phyloP scores from a whole-genome alignment of 2,113 vertebrate species.

The Serilophus lunatus region DNA sequence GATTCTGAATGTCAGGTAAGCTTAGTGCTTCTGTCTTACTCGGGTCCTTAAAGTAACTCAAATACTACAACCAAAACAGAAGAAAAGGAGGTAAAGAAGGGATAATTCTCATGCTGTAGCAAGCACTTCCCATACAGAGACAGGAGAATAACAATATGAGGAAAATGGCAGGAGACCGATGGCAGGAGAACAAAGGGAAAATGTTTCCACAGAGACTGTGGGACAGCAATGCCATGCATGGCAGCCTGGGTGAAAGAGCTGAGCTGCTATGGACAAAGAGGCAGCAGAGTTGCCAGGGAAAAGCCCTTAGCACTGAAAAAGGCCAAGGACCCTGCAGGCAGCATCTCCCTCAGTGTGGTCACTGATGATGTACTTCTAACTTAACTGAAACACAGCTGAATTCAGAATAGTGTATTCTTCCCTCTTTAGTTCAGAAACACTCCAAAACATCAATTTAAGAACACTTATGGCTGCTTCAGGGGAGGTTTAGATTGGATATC shows the following conservation, averaged over 20 bases:
- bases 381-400: not conserved
- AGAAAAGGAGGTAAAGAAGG: not conserved
- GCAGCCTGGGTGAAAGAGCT: not conserved
- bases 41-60: not conserved
- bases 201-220: not conserved
- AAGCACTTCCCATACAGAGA: not conserved
- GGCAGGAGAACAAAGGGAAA: not conserved
- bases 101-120: not conserved
- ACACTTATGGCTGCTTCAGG: not conserved
- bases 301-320: not conserved
- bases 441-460: not conserved
- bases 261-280: not conserved
- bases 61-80: not conserved
- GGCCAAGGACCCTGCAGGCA: not conserved
- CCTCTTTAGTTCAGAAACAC: not conserved
- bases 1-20: not conserved
- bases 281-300: fast-evolving
- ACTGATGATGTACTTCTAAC: not conserved
- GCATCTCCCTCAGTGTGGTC: not conserved
- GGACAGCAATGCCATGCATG: not conserved
- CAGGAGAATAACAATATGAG: not conserved
- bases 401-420: not conserved
- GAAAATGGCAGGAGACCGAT: not conserved
- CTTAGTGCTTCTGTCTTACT: not conserved
- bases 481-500: too few relatives aligned